Evolutionary conservation across 2,888 invertebrate species (phyloP).

Genomic region (Cephus rjabovi): DNA sequence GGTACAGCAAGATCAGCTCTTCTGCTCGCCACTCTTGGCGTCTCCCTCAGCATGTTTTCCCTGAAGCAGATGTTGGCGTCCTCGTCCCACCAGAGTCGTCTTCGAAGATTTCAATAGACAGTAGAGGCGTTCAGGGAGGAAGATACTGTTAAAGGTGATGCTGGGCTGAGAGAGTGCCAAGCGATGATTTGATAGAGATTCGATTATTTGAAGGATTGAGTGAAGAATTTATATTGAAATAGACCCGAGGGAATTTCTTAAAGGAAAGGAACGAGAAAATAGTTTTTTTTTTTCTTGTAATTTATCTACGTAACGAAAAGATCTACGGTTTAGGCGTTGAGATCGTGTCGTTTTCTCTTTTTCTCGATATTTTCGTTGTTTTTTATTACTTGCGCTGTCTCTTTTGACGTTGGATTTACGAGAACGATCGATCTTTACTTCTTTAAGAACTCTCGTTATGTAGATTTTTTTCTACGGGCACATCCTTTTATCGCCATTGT

Average conservation of each 20-base stretch:
- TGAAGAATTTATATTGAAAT: background rate
- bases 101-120: constrained; percentile 31
- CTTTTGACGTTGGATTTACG: background rate
- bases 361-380: background rate
- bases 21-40: constrained; percentile 55
- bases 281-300: background rate
- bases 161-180: background rate
- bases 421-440: background rate
- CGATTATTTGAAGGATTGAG: background rate
- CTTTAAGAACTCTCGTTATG: background rate
- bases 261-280: background rate
- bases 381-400: background rate
- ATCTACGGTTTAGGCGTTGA: background rate
- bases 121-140: constrained; percentile 3
- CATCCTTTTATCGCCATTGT: background rate
- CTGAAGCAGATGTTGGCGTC: constrained; percentile 55
- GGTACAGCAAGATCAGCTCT: constrained; percentile 49
- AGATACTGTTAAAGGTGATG: background rate
- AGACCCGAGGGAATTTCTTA: background rate
- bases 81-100: constrained; percentile 40
- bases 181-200: background rate
- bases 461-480: background rate
- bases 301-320: background rate
- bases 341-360: background rate
- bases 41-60: constrained; percentile 60